phyloP scores from a whole-genome alignment of 2,113 vertebrate species.

The Rhodinocichla rosea region DNA sequence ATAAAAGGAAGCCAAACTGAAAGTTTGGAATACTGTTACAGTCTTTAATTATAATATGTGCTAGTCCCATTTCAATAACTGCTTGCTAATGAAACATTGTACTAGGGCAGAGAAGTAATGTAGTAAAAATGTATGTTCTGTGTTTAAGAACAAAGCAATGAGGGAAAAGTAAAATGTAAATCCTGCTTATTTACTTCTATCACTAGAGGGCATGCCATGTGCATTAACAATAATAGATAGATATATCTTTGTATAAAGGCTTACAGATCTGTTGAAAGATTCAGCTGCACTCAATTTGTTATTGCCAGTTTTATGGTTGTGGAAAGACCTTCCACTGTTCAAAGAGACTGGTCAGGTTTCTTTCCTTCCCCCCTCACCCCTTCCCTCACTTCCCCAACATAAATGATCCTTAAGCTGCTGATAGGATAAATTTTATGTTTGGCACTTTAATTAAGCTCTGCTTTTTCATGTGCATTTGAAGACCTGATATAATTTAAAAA shows the following conservation, averaged over 20 bases:
- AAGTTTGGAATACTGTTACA: not conserved
- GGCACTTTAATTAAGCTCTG: not conserved
- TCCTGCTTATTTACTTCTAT: not conserved
- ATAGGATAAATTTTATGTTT: not conserved
- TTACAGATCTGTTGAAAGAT: not conserved
- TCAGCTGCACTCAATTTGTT: not conserved
- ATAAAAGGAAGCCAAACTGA: not conserved
- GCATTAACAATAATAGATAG: not conserved
- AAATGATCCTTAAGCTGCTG: not conserved
- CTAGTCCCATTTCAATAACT: not conserved
- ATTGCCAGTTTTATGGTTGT: not conserved
- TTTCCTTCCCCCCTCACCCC: not conserved
- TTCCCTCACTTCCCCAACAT: not conserved
- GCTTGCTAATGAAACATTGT: not conserved
- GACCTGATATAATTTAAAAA: not conserved
- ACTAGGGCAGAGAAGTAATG: not conserved
- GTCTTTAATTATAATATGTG: not conserved
- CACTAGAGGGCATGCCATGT: conserved; percentile 70
- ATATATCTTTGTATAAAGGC: not conserved
- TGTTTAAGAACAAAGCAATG: not conserved
- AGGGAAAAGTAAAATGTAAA: not conserved
- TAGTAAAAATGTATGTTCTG: not conserved
- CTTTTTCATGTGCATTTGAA: not conserved
- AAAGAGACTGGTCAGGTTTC: not conserved
- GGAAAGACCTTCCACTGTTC: not conserved